Evolutionary conservation across 1,140 invertebrate genomes (phyloP).

Genomic region (Caenorhabditis briggsae): DNA sequence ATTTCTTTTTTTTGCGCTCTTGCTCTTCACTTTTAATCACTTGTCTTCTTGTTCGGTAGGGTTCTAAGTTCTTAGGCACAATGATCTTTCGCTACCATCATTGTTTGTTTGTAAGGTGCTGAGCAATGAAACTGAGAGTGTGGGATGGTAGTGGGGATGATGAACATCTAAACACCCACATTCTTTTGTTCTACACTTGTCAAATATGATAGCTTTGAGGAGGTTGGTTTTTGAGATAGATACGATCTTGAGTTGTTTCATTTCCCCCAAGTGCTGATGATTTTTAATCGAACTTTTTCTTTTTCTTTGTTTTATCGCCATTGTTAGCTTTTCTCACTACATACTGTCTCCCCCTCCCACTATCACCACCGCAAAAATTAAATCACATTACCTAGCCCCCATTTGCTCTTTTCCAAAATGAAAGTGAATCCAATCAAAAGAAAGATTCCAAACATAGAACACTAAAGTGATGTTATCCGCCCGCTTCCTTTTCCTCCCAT

Average conservation of each 20-base stretch:
- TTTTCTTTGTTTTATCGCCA: not conserved
- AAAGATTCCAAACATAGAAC: conserved; percentile 8
- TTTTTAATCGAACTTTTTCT: conserved; percentile 13
- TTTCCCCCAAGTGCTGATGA: not conserved
- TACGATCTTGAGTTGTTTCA: not conserved
- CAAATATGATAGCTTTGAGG: conserved; percentile 14
- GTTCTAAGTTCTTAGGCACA: conserved; percentile 2
- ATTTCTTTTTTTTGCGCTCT: conserved; percentile 47
- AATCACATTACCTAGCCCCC: conserved; percentile 16
- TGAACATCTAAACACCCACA: conserved; percentile 37
- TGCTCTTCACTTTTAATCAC: not conserved
- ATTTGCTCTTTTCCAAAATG: not conserved
- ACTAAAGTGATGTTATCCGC: conserved; percentile 52
- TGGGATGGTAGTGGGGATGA: conserved; percentile 1
- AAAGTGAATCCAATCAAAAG: not conserved
- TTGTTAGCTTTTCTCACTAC: conserved; percentile 29
- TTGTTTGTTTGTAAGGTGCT: conserved; percentile 18
- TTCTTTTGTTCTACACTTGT: conserved; percentile 46
- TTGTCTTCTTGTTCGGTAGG: not conserved
- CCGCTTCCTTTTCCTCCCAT: conserved; percentile 7
- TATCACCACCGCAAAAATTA: not conserved
- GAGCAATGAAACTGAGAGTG: conserved; percentile 51
- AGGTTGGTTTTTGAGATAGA: conserved; percentile 11
- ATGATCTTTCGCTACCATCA: conserved; percentile 34
- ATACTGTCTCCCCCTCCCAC: not conserved